Percentiles rank a stretch among this genome's conserved stretches.
Evolutionary conservation across 1,140 invertebrate species (phyloP).

Genomic region (Panagrolaimus sp.): DNA sequence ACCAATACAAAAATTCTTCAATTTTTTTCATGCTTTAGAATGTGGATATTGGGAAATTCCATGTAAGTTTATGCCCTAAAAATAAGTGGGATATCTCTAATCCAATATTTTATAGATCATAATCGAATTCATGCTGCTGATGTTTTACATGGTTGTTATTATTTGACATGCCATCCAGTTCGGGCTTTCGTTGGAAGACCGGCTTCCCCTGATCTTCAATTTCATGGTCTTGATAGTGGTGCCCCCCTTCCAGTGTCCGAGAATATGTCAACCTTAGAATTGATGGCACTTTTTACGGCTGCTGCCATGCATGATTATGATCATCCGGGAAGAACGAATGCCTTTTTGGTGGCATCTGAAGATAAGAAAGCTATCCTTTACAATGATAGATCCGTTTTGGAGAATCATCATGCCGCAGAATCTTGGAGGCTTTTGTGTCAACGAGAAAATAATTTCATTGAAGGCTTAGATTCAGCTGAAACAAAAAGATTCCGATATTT

Average conservation of each 20-base stretch:
- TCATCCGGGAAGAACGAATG: constrained; percentile 64
- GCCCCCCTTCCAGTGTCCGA: constrained; percentile 33
- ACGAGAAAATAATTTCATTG: constrained; percentile 64
- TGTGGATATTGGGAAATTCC: constrained; percentile 68
- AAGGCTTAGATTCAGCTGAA: constrained; percentile 65
- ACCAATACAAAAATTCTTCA: constrained; percentile 66
- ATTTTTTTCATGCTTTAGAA: constrained; percentile 68
- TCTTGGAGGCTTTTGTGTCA: constrained; percentile 65
- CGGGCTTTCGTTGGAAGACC: constrained; percentile 65
- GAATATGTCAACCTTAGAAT: constrained; percentile 54
- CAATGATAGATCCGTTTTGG: constrained; percentile 67
- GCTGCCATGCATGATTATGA: constrained; percentile 71
- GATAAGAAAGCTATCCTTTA: constrained; percentile 65
- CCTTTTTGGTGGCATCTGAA: constrained; percentile 26
- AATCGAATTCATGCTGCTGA: constrained; percentile 69
- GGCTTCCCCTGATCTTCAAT: constrained; percentile 38
- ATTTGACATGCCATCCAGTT: constrained; percentile 67
- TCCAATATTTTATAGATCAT: constrained; percentile 64
- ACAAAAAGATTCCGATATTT: constrained; percentile 56
- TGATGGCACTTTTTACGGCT: constrained; percentile 69
- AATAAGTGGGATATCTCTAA: constrained; percentile 9
- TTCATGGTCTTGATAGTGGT: constrained; percentile 20
- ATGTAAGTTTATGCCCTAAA: constrained; percentile 66
- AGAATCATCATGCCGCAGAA: constrained; percentile 67
- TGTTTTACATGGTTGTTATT: constrained; percentile 68